phyloP scores from a whole-genome alignment of 2,797 vertebrate species.

The Lepilemur septentrionalis region DNA sequence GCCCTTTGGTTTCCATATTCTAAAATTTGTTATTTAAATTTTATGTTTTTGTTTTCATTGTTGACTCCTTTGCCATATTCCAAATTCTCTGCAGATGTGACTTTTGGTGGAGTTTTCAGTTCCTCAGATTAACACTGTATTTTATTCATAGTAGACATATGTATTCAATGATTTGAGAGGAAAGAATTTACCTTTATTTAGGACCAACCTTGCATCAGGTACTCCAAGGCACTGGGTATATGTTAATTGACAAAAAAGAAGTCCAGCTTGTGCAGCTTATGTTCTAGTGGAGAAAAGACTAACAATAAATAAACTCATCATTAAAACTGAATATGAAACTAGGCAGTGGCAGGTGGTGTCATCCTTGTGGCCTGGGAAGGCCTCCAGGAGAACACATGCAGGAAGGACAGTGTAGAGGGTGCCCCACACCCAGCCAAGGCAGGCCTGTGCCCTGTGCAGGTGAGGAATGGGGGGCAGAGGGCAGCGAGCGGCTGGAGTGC shows the following conservation, averaged over 20 bases:
- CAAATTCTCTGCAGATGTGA: neutral
- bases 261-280: neutral
- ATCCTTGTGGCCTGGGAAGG: neutral
- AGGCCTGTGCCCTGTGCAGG: accelerated
- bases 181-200: neutral
- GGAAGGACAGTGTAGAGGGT: neutral
- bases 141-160: neutral
- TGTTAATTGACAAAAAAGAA: neutral
- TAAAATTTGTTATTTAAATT: neutral
- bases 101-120: neutral
- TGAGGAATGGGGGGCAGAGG: accelerated
- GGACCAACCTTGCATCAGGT: neutral
- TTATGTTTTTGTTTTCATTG: neutral
- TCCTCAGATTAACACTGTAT: neutral
- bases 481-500: neutral
- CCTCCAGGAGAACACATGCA: neutral
- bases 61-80: neutral
- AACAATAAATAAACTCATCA: neutral
- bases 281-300: neutral
- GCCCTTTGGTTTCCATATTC: neutral
- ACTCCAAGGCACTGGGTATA: neutral
- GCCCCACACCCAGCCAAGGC: neutral
- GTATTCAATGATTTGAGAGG: neutral
- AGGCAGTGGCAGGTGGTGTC: neutral
- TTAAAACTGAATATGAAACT: neutral